Conservation (phyloP, 2,888 invertebrate genomes). For the Lycaena phlaeas region DNA sequence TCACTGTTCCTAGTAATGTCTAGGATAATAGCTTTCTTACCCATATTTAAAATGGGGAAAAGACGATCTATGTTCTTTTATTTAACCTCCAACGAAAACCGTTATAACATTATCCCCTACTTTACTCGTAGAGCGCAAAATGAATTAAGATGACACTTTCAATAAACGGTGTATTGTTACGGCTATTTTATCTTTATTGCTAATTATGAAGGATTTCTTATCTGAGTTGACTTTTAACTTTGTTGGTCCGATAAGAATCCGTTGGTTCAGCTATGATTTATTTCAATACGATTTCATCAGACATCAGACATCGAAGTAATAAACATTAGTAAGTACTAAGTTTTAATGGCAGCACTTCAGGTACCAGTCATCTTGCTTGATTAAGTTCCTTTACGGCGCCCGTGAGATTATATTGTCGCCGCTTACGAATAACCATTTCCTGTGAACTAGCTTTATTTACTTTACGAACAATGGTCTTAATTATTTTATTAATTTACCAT, state of each 20-base stretch:
- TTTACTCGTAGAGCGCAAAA: too few species aligned
- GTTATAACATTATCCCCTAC: too few species aligned
- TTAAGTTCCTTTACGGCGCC: slow-evolving; percentile 58
- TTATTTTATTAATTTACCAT: too few species aligned
- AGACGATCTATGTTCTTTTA: too few species aligned
- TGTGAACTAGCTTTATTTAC: too few species aligned
- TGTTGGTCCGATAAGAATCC: neutral
- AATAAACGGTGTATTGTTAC: too few species aligned
- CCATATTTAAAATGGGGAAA: too few species aligned
- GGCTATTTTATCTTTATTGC: slow-evolving; percentile 15
- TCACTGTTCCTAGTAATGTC: too few species aligned
- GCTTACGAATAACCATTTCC: slow-evolving; percentile 52
- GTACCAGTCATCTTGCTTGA: slow-evolving; percentile 56
- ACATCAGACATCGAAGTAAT: slow-evolving; percentile 18
- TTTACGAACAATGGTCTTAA: too few species aligned
- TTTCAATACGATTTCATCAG: slow-evolving; percentile 17
- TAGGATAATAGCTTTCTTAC: too few species aligned
- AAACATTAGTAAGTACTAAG: slow-evolving; percentile 26
- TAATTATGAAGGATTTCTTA: slow-evolving; percentile 14
- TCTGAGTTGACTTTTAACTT: slow-evolving; percentile 8
- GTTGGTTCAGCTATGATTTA: slow-evolving; percentile 5
- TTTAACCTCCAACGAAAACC: too few species aligned
- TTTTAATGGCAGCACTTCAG: slow-evolving; percentile 29
- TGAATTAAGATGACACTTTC: too few species aligned
- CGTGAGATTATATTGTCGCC: slow-evolving; percentile 55